phyloP scores from a whole-genome alignment of 2,888 invertebrate species.

The Drosophila acutilabella region DNA sequence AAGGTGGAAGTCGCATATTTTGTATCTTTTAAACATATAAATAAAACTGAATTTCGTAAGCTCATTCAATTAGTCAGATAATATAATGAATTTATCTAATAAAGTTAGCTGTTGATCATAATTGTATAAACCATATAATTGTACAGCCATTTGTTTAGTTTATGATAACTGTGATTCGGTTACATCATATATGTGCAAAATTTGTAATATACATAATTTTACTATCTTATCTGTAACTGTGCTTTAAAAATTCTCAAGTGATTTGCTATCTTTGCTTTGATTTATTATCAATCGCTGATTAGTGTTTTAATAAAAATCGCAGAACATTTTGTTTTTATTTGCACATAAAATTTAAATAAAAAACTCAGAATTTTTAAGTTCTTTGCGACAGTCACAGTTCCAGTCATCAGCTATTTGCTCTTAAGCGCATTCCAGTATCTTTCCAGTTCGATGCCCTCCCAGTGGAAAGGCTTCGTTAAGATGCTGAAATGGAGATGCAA shows the following conservation, averaged over 20 bases:
- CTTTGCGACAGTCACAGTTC: too few relatives aligned
- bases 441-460: slow-evolving; percentile 89
- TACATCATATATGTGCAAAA: not conserved
- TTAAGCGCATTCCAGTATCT: slow-evolving; percentile 85
- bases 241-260: not conserved
- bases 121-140: slow-evolving; percentile 1
- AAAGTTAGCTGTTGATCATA: not conserved
- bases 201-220: not conserved
- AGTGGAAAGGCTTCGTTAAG: slow-evolving; percentile 85
- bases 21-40: slow-evolving; percentile 31
- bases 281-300: slow-evolving; percentile 7
- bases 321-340: too few relatives aligned
- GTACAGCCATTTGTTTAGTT: not conserved
- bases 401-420: slow-evolving; percentile 15
- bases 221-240: not conserved
- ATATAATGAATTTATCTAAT: slow-evolving; percentile 15
- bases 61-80: slow-evolving; percentile 29
- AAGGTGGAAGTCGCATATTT: slow-evolving; percentile 72
- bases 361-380: too few relatives aligned
- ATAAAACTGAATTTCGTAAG: slow-evolving; percentile 31
- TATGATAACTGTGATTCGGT: not conserved
- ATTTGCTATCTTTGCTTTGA: not conserved
- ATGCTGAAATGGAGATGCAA: slow-evolving; percentile 81
- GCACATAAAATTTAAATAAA: too few relatives aligned
- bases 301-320: not conserved